A percentile compares a stretch with the other conserved stretches of the same genome.
Evolutionary conservation across 2,113 vertebrate genomes (phyloP).

Genomic region (Triplophysa dalaica): DNA sequence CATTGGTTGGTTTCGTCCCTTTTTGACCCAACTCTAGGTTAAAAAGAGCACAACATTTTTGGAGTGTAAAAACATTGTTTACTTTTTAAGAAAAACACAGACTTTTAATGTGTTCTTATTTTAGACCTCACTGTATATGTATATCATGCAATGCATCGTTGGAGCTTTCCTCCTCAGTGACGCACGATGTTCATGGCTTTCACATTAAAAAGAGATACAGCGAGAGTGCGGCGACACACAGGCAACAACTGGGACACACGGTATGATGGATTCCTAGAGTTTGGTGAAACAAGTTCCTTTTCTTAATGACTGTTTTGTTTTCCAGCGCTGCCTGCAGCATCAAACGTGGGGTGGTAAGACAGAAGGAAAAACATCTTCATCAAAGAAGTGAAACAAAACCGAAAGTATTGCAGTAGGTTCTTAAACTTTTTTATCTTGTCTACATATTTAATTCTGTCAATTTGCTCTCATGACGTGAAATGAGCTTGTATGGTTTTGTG

Average conservation of each 20-base stretch:
- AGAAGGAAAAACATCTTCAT: constrained; percentile 44
- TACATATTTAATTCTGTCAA: constrained; percentile 20
- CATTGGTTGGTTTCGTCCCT: too few species aligned
- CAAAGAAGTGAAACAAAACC: constrained; percentile 23
- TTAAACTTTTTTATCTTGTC: constrained; percentile 23
- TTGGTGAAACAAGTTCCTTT: constrained; percentile 50
- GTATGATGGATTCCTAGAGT: constrained; percentile 51
- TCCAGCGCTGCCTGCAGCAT: constrained; percentile 45
- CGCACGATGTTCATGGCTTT: constrained; percentile 29
- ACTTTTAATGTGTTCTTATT: too few species aligned
- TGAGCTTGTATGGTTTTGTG: not conserved
- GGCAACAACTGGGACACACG: constrained; percentile 33
- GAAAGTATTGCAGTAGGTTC: not conserved
- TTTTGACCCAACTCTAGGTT: too few species aligned
- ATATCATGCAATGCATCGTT: constrained; percentile 19
- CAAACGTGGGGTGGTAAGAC: constrained; percentile 40
- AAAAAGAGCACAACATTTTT: too few species aligned
- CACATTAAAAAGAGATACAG: constrained; percentile 22
- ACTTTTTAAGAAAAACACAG: too few species aligned
- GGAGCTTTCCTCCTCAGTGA: constrained; percentile 2
- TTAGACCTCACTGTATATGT: not conserved
- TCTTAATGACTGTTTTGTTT: constrained; percentile 57
- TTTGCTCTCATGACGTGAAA: constrained; percentile 7
- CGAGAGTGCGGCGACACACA: not conserved
- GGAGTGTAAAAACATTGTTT: too few species aligned